Conservation (phyloP, 2,797 vertebrate species). For the Kryptopterus vitreolus region DNA sequence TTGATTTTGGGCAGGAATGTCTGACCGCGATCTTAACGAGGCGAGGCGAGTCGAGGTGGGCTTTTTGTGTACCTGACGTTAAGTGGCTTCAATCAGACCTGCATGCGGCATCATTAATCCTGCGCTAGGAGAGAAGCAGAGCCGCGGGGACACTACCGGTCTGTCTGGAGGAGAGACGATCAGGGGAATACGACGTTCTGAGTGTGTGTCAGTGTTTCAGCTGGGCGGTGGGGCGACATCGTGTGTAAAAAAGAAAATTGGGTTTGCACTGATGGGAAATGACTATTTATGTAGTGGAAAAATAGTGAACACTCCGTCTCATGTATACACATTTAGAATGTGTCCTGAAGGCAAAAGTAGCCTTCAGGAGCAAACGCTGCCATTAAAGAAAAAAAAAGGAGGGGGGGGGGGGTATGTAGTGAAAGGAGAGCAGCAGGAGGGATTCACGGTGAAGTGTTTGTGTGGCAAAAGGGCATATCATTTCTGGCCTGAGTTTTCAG, state of each 20-base stretch:
- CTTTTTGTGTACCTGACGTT: background rate
- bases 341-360: slow-evolving; percentile 78
- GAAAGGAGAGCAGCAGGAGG: slow-evolving; percentile 34
- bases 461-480: background rate
- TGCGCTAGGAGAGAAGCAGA: background rate
- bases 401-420: slow-evolving; percentile 36
- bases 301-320: slow-evolving; percentile 61
- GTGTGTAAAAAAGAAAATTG: too few relatives aligned
- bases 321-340: slow-evolving; percentile 28
- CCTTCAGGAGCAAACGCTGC: slow-evolving; percentile 72
- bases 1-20: background rate
- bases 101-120: slow-evolving; percentile 14
- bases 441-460: slow-evolving; percentile 32
- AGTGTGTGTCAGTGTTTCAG: slow-evolving; percentile 47
- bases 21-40: slow-evolving; percentile 16
- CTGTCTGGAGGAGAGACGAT: too few relatives aligned
- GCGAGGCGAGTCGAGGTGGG: background rate
- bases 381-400: slow-evolving; percentile 64
- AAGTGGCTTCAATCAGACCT: slow-evolving; percentile 15
- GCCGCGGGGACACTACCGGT: background rate
- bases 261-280: slow-evolving; percentile 86
- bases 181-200: background rate
- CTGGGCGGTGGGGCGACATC: slow-evolving; percentile 63
- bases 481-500: background rate
- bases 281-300: slow-evolving; percentile 81